Conservation (phyloP, 2,113 vertebrate species). For the Heptranchias perlo region DNA sequence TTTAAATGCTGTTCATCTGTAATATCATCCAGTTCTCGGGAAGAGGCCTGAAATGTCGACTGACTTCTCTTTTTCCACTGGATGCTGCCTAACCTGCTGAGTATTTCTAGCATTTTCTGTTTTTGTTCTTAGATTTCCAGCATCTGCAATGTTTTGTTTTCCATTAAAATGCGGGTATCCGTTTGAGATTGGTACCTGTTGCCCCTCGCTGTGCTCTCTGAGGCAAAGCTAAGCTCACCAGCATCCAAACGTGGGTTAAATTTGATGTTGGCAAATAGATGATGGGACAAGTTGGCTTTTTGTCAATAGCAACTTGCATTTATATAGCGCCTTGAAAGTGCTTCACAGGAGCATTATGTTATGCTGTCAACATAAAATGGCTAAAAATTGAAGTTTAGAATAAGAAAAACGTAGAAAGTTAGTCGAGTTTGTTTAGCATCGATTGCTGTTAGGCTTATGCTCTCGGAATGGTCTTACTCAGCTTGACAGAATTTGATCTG, state of each 20-base stretch:
- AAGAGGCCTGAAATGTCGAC: background rate
- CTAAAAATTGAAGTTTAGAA: background rate
- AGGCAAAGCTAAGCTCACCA: background rate
- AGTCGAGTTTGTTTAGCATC: background rate
- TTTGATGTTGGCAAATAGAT: background rate
- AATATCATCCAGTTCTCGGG: background rate
- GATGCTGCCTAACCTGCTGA: background rate
- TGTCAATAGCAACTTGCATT: background rate
- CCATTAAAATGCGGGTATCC: background rate
- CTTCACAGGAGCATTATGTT: background rate
- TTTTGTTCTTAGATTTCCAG: background rate
- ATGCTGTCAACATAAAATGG: background rate
- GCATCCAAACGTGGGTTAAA: background rate
- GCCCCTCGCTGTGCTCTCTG: background rate
- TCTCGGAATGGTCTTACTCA: background rate
- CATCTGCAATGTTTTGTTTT: background rate
- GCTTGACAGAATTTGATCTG: background rate
- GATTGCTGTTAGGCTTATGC: background rate
- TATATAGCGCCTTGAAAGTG: background rate
- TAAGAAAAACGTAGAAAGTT: background rate
- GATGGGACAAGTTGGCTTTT: background rate
- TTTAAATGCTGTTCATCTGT: background rate
- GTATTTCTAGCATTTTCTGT: background rate
- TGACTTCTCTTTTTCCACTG: background rate
- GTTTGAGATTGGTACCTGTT: background rate